Evolutionary conservation across 2,888 invertebrate species (phyloP).

Genomic region (Acanthosepion esculentum): DNA sequence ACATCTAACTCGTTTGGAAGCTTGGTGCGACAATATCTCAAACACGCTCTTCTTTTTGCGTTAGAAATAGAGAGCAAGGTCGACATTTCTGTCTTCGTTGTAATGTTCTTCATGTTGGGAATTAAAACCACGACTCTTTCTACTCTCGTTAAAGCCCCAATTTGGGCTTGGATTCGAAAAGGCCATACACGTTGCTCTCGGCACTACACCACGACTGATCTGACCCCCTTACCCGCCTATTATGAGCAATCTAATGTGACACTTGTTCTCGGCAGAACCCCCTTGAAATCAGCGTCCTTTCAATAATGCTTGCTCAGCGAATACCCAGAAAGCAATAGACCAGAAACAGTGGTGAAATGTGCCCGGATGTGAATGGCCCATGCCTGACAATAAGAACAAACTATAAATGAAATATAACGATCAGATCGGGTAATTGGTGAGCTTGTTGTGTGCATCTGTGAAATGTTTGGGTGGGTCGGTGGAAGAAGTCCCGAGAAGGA

Average conservation of each 20-base stretch:
- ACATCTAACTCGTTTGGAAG: too few relatives aligned
- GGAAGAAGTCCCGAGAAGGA: neutral
- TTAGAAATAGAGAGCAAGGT: neutral
- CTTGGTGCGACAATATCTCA: neutral
- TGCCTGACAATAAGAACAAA: neutral
- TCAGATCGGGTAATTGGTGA: neutral
- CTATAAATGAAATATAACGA: slow-evolving; percentile 10
- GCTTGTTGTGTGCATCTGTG: slow-evolving; percentile 33
- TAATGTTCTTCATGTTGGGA: neutral
- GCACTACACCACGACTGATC: neutral
- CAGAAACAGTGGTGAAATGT: slow-evolving; percentile 33
- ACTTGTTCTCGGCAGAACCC: neutral
- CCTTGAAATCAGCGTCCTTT: slow-evolving; percentile 11
- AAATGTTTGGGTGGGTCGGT: neutral
- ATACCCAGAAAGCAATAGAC: neutral
- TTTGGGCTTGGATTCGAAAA: neutral
- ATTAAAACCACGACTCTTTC: neutral
- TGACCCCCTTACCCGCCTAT: neutral
- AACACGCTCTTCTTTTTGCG: too few relatives aligned
- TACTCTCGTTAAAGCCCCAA: neutral
- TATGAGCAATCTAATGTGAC: neutral
- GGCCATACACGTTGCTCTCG: neutral
- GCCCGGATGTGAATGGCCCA: neutral
- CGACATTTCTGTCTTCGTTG: neutral
- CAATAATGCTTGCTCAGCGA: slow-evolving; percentile 8